phyloP scores from a whole-genome alignment of 2,888 invertebrate genomes.

The Tetragonula carbonaria region DNA sequence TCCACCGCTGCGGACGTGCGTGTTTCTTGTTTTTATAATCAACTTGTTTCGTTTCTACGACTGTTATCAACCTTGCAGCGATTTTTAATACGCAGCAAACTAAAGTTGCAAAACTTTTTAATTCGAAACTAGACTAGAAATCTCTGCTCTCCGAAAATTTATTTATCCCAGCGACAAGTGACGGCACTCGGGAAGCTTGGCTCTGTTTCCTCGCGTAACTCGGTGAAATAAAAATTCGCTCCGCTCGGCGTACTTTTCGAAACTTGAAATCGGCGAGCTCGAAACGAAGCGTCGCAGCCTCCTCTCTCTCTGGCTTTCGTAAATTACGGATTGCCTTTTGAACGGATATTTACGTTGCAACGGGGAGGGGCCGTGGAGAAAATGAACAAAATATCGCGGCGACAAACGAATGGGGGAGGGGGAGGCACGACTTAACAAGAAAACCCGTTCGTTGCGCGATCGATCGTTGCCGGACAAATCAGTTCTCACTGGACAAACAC shows the following conservation, averaged over 20 bases:
- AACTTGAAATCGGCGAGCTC: background rate
- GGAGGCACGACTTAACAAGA: conserved; percentile 22
- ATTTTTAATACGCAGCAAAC: background rate
- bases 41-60: background rate
- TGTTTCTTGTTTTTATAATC: background rate
- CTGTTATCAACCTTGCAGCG: background rate
- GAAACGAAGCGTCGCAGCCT: no score
- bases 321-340: background rate
- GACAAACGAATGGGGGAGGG: background rate
- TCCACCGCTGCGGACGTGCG: no score
- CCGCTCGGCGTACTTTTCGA: background rate
- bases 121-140: background rate
- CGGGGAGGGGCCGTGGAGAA: no score
- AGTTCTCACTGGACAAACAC: conserved; percentile 41
- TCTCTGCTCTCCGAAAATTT: background rate
- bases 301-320: background rate
- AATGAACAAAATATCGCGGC: conserved; percentile 20
- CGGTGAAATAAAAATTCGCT: background rate
- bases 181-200: no score
- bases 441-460: conserved; percentile 13
- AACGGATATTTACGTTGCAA: conserved; percentile 4
- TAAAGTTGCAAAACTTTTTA: no score
- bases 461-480: conserved; percentile 45
- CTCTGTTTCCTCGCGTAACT: background rate
- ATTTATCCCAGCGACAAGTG: background rate